Evolutionary conservation across 2,797 vertebrate genomes (phyloP).

Genomic region (Trichosurus vulpecula): DNA sequence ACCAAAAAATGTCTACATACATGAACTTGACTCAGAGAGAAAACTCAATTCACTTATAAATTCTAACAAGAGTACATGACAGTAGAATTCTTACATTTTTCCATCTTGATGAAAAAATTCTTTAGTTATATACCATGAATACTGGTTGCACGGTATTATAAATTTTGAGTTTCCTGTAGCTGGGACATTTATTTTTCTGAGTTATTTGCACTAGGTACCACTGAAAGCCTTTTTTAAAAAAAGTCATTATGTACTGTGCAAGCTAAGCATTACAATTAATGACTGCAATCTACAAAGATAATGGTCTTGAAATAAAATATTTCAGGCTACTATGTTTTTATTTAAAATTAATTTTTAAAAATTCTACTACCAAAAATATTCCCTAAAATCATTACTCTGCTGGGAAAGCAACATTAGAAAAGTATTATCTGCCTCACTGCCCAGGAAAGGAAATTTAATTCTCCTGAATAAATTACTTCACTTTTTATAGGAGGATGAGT

Average conservation of each 20-base stretch:
- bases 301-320: slow-evolving; percentile 5
- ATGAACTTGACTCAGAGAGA: not conserved
- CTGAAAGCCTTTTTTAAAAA: not conserved
- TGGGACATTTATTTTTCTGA: not conserved
- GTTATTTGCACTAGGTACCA: not conserved
- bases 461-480: not conserved
- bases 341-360: slow-evolving; percentile 30
- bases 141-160: not conserved
- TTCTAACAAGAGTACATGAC: not conserved
- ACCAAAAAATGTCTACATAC: not conserved
- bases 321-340: slow-evolving; percentile 9
- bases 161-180: not conserved
- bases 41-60: not conserved
- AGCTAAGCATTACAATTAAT: slow-evolving; percentile 5
- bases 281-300: slow-evolving; percentile 6
- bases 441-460: slow-evolving; percentile 6
- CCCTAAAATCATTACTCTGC: not conserved
- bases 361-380: slow-evolving; percentile 14
- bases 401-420: slow-evolving; percentile 22
- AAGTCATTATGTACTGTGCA: not conserved
- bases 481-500: not conserved
- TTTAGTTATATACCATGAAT: slow-evolving; percentile 17
- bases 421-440: not conserved
- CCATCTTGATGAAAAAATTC: not conserved
- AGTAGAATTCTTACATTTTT: not conserved